Base-by-base conservation (phyloP, 2,888 invertebrate species). In the Odontocerum albicorne region DNA sequence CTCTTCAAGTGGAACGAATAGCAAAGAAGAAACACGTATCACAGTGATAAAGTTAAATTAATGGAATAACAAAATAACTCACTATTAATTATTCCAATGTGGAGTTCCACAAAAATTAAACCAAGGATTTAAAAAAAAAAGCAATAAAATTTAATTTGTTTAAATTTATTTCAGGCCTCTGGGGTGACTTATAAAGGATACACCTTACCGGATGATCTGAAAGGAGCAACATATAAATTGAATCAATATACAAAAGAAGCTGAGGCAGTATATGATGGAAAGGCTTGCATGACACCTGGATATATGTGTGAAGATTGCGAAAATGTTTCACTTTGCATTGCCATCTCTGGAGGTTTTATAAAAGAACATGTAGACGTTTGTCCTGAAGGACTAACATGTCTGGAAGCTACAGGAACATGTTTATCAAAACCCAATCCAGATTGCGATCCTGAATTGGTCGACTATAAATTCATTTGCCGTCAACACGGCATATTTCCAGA, bases 401-500 rank as follows among this genome's bases (percentile, higher is more conserved):
- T 50, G 3, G 33, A 42, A 4, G 19, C 49, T 4, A 31, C 33
- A 12, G 40, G n/a, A 1, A 15, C 31, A 1, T 50, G 49, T 12
- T 15, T 27, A 2, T 16, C 49, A 13, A 6, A 20, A 1, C 16
- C 39, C 6, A 50, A 50, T 12, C 49, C 49, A 2, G 4, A 8
- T 7, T 50, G 49, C 22, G 33, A 32, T n/a, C 8, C 12, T 2
- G 20, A 20, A 10, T 10, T 19, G 1, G 17, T 49, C 2, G 33
- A 20, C 3, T 50, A 39, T 17, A 4, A 10, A 19, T 50, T 50
- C 19, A 42, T 31, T 1, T 50, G 49, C 21, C 40, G 33, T 12
- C 66, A 77, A 76, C 72, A 76, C 1, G 77, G 77, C 1, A 73
- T 77, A 58, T 77, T 76, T 64, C 75, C 75, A 0, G 75, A 77